Percentiles rank a stretch among this genome's conserved stretches.
These are phyloP conservation scores for Latheticus oryzae DNA, from an alignment of 2,888 invertebrate genomes.

Conservation along the genomic window DNA sequence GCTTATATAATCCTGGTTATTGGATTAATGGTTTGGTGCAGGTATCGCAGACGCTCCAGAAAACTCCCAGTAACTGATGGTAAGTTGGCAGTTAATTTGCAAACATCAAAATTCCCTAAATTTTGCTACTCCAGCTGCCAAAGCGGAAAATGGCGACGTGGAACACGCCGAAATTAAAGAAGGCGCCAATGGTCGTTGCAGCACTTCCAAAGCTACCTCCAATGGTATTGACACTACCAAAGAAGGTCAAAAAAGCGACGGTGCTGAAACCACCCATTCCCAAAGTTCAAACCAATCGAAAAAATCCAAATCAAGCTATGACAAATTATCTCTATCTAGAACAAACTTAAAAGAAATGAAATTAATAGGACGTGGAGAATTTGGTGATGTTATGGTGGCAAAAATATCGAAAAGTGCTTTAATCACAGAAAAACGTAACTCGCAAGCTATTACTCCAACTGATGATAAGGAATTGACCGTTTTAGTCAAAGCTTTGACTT, in stretches of 20 bases:
- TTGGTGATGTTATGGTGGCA: constrained; percentile 90
- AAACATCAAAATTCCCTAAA: too few relatives aligned
- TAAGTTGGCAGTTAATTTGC: too few relatives aligned
- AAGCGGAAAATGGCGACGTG: constrained; percentile 73
- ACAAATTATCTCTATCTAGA: constrained; percentile 80
- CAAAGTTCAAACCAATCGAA: constrained; percentile 71
- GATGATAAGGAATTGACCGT: constrained; percentile 69
- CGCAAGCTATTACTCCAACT: constrained; percentile 50
- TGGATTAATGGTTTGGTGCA: constrained; percentile 93
- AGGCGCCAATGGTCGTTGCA: constrained; percentile 68
- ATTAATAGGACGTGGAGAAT: constrained; percentile 83
- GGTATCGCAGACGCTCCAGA: constrained; percentile 76
- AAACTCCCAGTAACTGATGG: constrained; percentile 66
- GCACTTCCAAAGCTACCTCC: constrained; percentile 64
- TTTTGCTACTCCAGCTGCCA: constrained; percentile 66
- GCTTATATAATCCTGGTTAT: constrained; percentile 93
- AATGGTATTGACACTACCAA: constrained; percentile 72
- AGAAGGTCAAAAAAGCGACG: constrained; percentile 74
- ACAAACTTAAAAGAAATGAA: constrained; percentile 78
- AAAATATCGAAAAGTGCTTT: constrained; percentile 64
- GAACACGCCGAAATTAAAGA: constrained; percentile 72
- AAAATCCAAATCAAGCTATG: constrained; percentile 75
- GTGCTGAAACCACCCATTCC: constrained; percentile 74
- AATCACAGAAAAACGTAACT: constrained; percentile 55
- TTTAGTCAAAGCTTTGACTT: constrained; percentile 82